phyloP scores from a whole-genome alignment of 2,888 invertebrate species.

The Sabatieria punctata region DNA sequence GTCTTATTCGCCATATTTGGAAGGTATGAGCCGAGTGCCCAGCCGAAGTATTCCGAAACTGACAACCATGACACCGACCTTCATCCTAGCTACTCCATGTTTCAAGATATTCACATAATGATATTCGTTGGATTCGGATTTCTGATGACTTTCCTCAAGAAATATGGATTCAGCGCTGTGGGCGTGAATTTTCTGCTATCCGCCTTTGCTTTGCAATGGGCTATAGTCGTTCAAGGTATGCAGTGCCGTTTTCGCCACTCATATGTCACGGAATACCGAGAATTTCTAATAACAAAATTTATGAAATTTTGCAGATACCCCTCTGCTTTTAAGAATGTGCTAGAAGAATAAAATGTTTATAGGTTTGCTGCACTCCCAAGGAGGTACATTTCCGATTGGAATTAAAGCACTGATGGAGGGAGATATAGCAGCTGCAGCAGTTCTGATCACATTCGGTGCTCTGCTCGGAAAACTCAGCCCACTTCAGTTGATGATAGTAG shows the following conservation, averaged over 20 bases:
- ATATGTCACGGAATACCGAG: no score
- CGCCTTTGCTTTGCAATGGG: slow-evolving; percentile 66
- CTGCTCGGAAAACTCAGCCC: slow-evolving; percentile 34
- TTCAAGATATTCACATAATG: slow-evolving; percentile 30
- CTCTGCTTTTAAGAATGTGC: neutral
- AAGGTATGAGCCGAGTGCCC: slow-evolving; percentile 18
- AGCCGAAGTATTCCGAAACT: slow-evolving; percentile 17
- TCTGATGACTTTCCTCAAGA: slow-evolving; percentile 25
- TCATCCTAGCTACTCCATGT: no score
- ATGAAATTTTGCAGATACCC: slow-evolving; percentile 18
- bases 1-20: slow-evolving; percentile 19
- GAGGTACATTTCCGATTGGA: no score
- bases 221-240: slow-evolving; percentile 29
- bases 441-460: slow-evolving; percentile 39
- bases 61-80: slow-evolving; percentile 18
- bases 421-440: slow-evolving; percentile 39
- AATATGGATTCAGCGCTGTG: slow-evolving; percentile 73
- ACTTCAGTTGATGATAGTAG: slow-evolving; percentile 36
- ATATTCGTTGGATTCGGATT: slow-evolving; percentile 27
- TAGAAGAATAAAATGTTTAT: neutral
- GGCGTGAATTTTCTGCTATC: slow-evolving; percentile 70
- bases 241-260: no score
- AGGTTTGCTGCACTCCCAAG: no score
- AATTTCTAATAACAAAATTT: slow-evolving; percentile 23
- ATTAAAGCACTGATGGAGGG: slow-evolving; percentile 34